Base-by-base conservation (phyloP, 2,797 vertebrate species). In the Gallirallus australis region DNA sequence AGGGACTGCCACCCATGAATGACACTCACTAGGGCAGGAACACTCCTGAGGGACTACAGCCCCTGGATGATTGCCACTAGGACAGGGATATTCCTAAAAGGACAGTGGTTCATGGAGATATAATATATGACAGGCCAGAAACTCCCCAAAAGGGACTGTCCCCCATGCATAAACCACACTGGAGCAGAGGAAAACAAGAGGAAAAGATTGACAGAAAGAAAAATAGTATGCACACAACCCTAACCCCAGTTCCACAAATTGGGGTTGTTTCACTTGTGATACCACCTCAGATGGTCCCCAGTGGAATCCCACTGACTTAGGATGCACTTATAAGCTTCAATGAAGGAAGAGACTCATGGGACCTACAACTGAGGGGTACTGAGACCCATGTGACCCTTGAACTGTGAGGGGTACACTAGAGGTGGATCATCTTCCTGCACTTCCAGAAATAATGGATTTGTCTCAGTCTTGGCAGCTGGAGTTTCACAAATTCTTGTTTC, bases 51-150 rank as follows among this genome's bases (percentile, higher is more conserved):
- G 33, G 28, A 23, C 54, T 52, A 69, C 40, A 57, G 33, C 9
- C 18, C 33, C 33, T 1, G 45, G 20, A 54, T 11, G 7, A 37
- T 12, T 1, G 2, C 12, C 12, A 48, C 2, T 9, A 50, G 33
- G 1, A 68, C 10, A 2, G 0, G 11, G 10, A 52, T 27, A 42
- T 48, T 66, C 73, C 39, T 16, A 75, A 71, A 91, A 14, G 6
- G 9, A n/a, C 42, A 30, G 12, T 65, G 23, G 45, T 2, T 63
- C 12, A 30, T 11, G 30, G 9, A 61, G 8, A 45, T 19, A 45
- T 45, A 69, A 40, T 5, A 23, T 13, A 47, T 25, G 10, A 12
- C 24, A 78, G 30, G 18, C 30, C 24, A 89, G 27, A 16, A 81
- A 68, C 6, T 63, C 18, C 14, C 21, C 5, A 31, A 47, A 48